Conservation (phyloP, 1,140 invertebrate species). For the Cherax quadricarinatus region DNA sequence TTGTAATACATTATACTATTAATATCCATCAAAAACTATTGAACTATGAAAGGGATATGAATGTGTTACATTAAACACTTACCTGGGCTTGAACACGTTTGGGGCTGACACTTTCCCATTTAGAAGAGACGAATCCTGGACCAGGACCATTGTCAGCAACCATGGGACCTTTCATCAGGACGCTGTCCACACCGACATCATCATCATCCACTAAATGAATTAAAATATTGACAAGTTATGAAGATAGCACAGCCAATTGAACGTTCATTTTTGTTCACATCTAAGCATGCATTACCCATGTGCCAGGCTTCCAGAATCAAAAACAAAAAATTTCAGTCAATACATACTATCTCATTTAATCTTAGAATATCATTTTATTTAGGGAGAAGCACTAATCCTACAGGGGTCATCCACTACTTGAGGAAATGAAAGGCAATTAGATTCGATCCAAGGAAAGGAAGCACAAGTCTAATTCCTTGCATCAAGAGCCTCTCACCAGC, state of each 20-base stretch:
- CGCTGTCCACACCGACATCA: constrained; percentile 82
- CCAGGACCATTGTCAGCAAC: constrained; percentile 73
- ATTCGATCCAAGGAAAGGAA: too few species aligned
- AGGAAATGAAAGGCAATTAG: too few species aligned
- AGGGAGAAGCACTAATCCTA: too few species aligned
- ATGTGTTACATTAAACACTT: constrained; percentile 76
- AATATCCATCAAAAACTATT: neutral
- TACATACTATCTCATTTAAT: too few species aligned
- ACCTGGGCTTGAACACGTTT: constrained; percentile 90
- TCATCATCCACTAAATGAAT: constrained; percentile 82
- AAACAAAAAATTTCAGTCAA: too few species aligned
- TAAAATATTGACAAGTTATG: constrained; percentile 75
- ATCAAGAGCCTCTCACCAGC: too few species aligned
- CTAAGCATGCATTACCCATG: neutral
- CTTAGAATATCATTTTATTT: too few species aligned
- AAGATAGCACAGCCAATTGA: neutral
- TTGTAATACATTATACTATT: neutral
- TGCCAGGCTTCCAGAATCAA: too few species aligned
- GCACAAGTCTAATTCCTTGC: too few species aligned
- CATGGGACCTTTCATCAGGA: constrained; percentile 79
- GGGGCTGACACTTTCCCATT: constrained; percentile 97
- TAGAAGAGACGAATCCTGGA: constrained; percentile 86
- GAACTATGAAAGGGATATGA: neutral
- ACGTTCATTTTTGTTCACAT: neutral
- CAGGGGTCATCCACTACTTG: too few species aligned